Conservation (phyloP, 2,888 invertebrate species). For the Phengaris arion region DNA sequence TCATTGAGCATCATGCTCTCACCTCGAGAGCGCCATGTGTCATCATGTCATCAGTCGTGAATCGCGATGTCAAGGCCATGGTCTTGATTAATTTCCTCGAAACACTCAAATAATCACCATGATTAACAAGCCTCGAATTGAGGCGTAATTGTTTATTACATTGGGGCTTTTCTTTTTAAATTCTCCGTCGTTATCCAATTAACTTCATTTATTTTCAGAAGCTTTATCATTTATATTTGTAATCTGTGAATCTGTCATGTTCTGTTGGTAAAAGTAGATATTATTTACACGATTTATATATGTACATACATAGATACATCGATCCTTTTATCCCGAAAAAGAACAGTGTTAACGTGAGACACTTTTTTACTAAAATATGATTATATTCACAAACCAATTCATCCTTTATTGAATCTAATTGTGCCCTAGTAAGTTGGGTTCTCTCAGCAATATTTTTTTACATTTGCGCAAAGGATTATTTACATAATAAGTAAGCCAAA, state of each 20-base stretch:
- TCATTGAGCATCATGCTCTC: constrained; percentile 15
- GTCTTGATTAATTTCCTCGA: constrained; percentile 17
- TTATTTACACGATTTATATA: no score
- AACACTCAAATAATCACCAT: constrained; percentile 21
- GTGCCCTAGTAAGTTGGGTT: constrained; percentile 1
- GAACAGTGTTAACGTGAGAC: no score
- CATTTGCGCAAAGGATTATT: constrained; percentile 1
- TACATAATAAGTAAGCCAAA: constrained; percentile 3
- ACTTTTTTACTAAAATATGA: not conserved
- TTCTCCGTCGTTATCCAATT: constrained; percentile 7
- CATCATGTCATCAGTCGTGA: constrained; percentile 10
- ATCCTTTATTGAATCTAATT: constrained; percentile 9
- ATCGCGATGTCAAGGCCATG: constrained; percentile 4
- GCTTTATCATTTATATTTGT: not conserved
- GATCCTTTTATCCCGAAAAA: no score
- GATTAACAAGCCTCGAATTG: constrained; percentile 13
- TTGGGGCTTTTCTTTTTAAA: constrained; percentile 19
- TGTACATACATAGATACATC: no score
- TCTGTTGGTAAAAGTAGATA: not conserved
- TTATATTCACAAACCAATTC: constrained; percentile 7
- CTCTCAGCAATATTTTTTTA: constrained; percentile 9
- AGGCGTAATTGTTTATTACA: not conserved
- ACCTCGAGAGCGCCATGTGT: constrained; percentile 21
- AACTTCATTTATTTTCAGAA: not conserved
- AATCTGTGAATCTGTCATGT: not conserved